These are phyloP conservation scores for Andricus curvator DNA, from an alignment of 2,888 invertebrate species.

Conservation along the genomic window DNA sequence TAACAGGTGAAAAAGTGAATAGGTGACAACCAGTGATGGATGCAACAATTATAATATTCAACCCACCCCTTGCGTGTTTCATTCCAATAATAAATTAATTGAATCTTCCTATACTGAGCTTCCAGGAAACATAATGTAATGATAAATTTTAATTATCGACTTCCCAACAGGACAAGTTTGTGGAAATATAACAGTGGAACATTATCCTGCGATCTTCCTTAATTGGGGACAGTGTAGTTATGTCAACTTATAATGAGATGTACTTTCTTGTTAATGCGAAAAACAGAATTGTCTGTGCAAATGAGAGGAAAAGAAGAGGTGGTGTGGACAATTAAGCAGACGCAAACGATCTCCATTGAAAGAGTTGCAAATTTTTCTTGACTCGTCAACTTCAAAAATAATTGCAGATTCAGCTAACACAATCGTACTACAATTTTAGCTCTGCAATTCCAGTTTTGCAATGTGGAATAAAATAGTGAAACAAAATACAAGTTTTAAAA, in stretches of 20 bases:
- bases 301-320: constrained; percentile 47
- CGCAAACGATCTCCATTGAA: constrained; percentile 63
- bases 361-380: constrained; percentile 40
- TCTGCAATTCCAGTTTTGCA: no score
- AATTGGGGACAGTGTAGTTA: constrained; percentile 61
- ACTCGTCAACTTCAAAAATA: background rate
- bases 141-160: background rate
- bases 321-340: constrained; percentile 59
- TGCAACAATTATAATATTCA: no score
- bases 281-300: constrained; percentile 34
- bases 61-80: background rate
- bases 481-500: background rate
- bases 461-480: background rate
- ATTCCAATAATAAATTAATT: background rate
- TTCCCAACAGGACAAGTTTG: background rate
- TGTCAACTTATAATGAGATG: constrained; percentile 64
- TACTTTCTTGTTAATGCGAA: constrained; percentile 60
- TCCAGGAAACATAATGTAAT: background rate
- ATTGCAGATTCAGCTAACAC: background rate
- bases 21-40: no score
- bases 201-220: constrained; percentile 60
- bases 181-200: constrained; percentile 54
- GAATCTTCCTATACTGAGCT: background rate
- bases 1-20: no score
- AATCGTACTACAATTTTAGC: background rate